Evolutionary conservation across 1,140 invertebrate genomes (phyloP).

Genomic region (Aphis gossypii): DNA sequence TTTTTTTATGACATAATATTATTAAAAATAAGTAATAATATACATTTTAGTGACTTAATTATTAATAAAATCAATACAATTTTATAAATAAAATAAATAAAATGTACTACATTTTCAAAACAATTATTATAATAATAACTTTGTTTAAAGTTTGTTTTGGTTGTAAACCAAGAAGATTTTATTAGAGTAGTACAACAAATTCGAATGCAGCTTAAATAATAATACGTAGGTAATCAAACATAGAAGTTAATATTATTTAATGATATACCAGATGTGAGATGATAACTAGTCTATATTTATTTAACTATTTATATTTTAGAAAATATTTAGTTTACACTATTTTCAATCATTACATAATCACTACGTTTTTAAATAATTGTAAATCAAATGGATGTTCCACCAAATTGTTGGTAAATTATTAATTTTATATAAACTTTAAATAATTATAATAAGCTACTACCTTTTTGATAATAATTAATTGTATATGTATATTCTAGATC

Average conservation of each 20-base stretch:
- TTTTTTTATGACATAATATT: background rate
- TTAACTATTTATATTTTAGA: too few relatives aligned
- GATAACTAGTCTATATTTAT: too few relatives aligned
- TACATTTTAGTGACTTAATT: background rate
- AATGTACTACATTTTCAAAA: background rate
- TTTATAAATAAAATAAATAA: background rate
- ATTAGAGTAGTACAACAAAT: background rate
- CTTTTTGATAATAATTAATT: background rate
- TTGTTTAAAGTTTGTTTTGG: background rate
- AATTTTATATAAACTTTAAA: too few relatives aligned
- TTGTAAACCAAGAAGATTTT: background rate
- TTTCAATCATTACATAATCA: too few relatives aligned
- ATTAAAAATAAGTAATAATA: background rate
- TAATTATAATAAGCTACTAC: background rate
- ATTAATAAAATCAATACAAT: background rate
- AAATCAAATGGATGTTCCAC: too few relatives aligned
- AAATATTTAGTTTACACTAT: too few relatives aligned
- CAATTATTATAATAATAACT: background rate
- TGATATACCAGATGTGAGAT: too few relatives aligned
- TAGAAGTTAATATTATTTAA: background rate
- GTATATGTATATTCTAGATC: too few relatives aligned
- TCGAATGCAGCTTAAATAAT: background rate
- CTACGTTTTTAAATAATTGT: too few relatives aligned
- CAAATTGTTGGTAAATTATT: too few relatives aligned
- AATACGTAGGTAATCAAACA: background rate